These are phyloP conservation scores for Drosophila pandora DNA, from an alignment of 1,140 invertebrate species.

Conservation along the genomic window DNA sequence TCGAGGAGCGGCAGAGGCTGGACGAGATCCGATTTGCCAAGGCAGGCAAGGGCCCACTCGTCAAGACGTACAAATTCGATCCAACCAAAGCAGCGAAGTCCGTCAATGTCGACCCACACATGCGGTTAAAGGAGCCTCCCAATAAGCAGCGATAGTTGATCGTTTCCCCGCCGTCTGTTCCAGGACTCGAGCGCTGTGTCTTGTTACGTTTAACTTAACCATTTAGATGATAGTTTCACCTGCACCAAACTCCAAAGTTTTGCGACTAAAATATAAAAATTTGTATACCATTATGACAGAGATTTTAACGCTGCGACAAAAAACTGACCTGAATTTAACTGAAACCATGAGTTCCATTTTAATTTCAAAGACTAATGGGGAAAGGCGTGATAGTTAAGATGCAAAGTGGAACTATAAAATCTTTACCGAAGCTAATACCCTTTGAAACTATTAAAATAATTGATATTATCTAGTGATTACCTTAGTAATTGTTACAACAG, in stretches of 20 bases:
- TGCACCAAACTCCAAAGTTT: conserved; percentile 18
- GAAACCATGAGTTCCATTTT: neutral
- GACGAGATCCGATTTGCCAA: conserved; percentile 92
- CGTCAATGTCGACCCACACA: conserved; percentile 29
- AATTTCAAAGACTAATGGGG: neutral
- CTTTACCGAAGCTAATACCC: neutral
- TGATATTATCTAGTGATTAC: neutral
- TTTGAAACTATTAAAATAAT: neutral
- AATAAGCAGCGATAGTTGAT: conserved; percentile 14
- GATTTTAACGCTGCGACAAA: neutral
- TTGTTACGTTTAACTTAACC: conserved; percentile 70
- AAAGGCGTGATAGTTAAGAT: neutral
- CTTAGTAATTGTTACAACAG: neutral
- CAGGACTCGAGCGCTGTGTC: conserved; percentile 30
- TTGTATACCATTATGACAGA: conserved; percentile 6
- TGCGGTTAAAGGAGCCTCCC: conserved; percentile 43
- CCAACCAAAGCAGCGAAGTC: conserved; percentile 87
- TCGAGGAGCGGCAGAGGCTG: conserved; percentile 90
- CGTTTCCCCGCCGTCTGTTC: neutral
- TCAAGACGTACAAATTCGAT: conserved; percentile 94
- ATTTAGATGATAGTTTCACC: conserved; percentile 51
- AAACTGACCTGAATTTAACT: neutral
- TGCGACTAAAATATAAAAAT: conserved; percentile 45
- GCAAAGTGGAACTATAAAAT: neutral
- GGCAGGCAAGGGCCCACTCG: conserved; percentile 92